Percentiles rank a stretch among this genome's conserved stretches.
Evolutionary conservation across 2,113 vertebrate species (phyloP).

Genomic region (Colaptes auratus): DNA sequence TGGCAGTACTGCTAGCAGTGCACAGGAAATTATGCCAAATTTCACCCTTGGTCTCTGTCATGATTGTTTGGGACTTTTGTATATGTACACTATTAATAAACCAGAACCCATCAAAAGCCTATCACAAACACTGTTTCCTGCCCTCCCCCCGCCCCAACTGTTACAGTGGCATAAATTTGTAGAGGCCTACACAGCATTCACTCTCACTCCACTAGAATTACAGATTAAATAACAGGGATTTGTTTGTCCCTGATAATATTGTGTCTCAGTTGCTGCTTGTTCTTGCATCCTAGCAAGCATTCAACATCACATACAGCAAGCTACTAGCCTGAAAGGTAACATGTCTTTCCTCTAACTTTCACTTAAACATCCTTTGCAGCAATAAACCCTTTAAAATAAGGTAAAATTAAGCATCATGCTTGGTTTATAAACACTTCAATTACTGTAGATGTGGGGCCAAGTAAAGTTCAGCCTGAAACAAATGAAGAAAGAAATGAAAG

Average conservation of each 20-base stretch:
- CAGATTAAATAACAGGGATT: background rate
- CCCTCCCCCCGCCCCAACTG: too few relatives aligned
- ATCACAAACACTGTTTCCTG: too few relatives aligned
- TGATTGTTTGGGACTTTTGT: background rate
- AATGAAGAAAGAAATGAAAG: background rate
- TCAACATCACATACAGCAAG: background rate
- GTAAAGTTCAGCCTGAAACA: conserved; percentile 31
- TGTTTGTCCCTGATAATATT: background rate
- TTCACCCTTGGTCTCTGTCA: background rate
- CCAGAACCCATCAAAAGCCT: too few relatives aligned
- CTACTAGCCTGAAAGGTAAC: background rate
- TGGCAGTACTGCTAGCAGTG: too few relatives aligned
- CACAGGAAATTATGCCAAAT: background rate
- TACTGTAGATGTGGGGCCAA: background rate
- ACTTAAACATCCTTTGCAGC: background rate
- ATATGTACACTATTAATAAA: background rate
- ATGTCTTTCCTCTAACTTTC: background rate
- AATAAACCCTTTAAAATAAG: conserved; percentile 7
- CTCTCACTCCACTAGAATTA: background rate
- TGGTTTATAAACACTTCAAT: background rate
- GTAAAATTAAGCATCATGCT: background rate
- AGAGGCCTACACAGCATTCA: background rate
- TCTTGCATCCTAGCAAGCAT: background rate
- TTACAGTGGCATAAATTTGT: background rate
- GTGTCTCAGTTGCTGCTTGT: background rate